phyloP scores from a whole-genome alignment of 1,140 invertebrate genomes.

The Orius insidiosus region DNA sequence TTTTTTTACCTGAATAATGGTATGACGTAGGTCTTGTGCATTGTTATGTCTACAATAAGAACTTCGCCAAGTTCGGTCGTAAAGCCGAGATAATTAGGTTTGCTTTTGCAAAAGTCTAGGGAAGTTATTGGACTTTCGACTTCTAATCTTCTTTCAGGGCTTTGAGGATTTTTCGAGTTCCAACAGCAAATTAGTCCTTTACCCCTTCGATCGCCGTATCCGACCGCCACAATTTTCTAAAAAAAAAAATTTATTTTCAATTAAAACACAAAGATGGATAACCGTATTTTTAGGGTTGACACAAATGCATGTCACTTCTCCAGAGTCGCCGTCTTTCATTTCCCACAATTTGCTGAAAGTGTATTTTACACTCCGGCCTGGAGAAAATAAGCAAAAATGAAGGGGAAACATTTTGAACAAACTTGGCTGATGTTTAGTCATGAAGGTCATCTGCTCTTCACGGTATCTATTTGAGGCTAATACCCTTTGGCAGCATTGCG shows the following conservation, averaged over 20 bases:
- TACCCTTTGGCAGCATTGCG: no score
- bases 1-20: neutral
- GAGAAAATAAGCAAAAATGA: no score
- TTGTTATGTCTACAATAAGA: conserved; percentile 1
- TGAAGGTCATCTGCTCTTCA: no score
- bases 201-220: neutral
- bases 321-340: neutral
- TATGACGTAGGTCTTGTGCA: neutral
- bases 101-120: neutral
- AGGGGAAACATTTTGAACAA: no score
- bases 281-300: neutral
- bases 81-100: neutral
- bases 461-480: no score
- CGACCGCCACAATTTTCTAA: neutral
- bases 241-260: no score
- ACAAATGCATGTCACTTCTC: neutral
- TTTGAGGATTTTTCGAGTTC: conserved; percentile 6
- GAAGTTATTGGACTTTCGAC: neutral
- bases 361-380: conserved; percentile 1
- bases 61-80: neutral
- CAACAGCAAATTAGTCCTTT: neutral
- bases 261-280: neutral
- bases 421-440: no score
- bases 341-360: neutral
- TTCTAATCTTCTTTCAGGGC: neutral